These are phyloP conservation scores for Capitulum mitella DNA, from an alignment of 2,888 invertebrate species.

Conservation along the genomic window DNA sequence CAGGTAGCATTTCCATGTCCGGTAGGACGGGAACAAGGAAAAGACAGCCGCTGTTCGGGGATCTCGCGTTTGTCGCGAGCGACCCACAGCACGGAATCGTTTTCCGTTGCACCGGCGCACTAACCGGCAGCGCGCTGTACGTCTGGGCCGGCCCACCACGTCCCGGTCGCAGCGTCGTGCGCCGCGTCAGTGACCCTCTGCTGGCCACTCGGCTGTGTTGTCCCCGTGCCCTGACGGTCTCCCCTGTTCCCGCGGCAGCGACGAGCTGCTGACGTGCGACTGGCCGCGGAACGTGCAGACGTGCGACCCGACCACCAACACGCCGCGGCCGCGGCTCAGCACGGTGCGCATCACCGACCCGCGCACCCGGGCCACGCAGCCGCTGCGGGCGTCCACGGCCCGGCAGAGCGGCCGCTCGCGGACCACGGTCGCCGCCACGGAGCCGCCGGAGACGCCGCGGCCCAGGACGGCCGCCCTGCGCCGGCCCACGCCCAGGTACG, in stretches of 20 bases:
- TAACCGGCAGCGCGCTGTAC: too few species aligned
- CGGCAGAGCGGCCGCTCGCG: background rate
- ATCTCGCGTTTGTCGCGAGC: too few species aligned
- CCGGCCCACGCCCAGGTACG: background rate
- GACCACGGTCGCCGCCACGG: background rate
- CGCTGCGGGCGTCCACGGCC: background rate
- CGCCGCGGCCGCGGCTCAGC: constrained; percentile 19
- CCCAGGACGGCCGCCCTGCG: background rate
- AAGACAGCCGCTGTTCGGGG: too few species aligned
- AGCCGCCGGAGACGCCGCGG: background rate
- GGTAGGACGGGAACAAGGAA: too few species aligned
- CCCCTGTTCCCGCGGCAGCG: constrained; percentile 50
- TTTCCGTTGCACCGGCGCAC: too few species aligned
- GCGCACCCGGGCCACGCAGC: background rate
- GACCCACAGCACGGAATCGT: too few species aligned
- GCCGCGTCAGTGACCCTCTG: too few species aligned
- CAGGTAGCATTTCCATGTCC: too few species aligned
- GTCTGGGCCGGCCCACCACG: too few species aligned
- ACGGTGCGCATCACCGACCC: background rate
- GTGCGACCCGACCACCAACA: constrained; percentile 15
- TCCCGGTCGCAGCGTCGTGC: too few species aligned
- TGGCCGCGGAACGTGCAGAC: constrained; percentile 74
- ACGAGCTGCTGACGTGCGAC: constrained; percentile 90
- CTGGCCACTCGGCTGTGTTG: background rate
- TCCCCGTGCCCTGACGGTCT: background rate